Conservation (phyloP, 2,888 invertebrate genomes). For the Escarpia spicata region DNA sequence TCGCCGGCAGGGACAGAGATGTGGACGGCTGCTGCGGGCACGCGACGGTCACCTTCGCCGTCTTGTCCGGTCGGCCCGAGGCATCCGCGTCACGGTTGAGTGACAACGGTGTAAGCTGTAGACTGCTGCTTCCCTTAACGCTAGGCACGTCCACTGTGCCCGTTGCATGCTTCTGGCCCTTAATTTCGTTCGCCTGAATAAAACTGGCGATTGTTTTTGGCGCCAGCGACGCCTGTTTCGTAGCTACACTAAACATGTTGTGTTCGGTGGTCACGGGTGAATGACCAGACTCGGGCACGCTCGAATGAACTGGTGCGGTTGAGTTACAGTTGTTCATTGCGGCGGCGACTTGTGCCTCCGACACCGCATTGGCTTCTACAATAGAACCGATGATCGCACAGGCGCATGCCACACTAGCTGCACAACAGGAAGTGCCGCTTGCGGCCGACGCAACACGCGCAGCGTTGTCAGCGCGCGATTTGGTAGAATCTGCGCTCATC, state of each 20-base stretch:
- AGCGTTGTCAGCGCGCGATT: not conserved
- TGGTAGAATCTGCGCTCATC: not conserved
- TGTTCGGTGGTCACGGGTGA: not conserved
- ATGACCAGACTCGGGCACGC: not conserved
- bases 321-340: not conserved
- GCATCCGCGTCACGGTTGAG: not conserved
- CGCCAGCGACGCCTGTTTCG: not conserved
- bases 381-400: not conserved
- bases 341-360: constrained; percentile 9
- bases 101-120: not conserved
- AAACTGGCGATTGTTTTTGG: constrained; percentile 10
- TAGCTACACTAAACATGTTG: not conserved
- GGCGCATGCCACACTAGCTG: not conserved
- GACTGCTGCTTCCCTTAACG: not conserved
- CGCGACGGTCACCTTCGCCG: not conserved
- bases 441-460: not conserved
- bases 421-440: not conserved
- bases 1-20: not conserved
- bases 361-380: not conserved
- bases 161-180: not conserved
- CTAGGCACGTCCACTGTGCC: not conserved
- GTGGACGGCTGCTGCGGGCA: not conserved
- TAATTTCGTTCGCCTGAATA: not conserved
- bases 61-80: not conserved
- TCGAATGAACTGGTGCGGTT: not conserved